These are phyloP conservation scores for Nematostella vectensis DNA, from an alignment of 92 coral and sea anemone species.

Conservation along the genomic window DNA sequence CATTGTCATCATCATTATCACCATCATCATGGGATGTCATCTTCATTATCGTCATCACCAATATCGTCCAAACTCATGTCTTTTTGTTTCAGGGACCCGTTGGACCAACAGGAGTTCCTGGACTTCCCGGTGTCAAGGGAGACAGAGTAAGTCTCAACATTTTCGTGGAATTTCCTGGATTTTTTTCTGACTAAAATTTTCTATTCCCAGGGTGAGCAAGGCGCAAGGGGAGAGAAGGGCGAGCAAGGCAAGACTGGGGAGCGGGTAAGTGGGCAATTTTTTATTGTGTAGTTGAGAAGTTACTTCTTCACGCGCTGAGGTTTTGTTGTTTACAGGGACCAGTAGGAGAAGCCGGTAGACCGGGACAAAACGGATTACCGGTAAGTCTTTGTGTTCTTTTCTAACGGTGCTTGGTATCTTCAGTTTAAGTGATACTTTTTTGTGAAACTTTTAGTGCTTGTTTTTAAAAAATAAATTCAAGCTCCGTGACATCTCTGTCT, in stretches of 20 bases:
- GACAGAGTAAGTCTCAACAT: constrained; percentile 39
- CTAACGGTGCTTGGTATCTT: too few relatives aligned
- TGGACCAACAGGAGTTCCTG: constrained; percentile 46
- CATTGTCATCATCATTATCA: too few relatives aligned
- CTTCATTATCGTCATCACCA: too few relatives aligned
- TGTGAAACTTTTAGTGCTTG: too few relatives aligned
- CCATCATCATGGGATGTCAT: too few relatives aligned
- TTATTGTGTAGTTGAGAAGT: too few relatives aligned
- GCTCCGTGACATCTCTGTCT: too few relatives aligned
- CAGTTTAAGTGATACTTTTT: too few relatives aligned
- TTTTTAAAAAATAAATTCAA: too few relatives aligned
- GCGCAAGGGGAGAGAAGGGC: constrained; percentile 57
- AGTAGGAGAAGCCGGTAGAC: constrained; percentile 31
- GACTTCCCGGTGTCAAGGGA: constrained; percentile 64
- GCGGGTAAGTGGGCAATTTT: constrained; percentile 34
- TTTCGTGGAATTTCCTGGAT: not conserved
- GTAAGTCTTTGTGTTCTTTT: constrained; percentile 5
- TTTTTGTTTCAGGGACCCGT: constrained; percentile 63
- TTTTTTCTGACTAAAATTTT: not conserved
- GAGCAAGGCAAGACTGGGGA: constrained; percentile 57
- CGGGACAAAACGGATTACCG: constrained; percentile 27
- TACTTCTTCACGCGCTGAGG: too few relatives aligned
- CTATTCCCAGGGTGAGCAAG: constrained; percentile 36
- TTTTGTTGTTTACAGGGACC: constrained; percentile 19
- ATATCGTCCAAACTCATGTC: too few relatives aligned